Percentiles rank a stretch among this genome's conserved stretches.
phyloP scores from a whole-genome alignment of 2,888 invertebrate species.

The Drosophila neutralis region DNA sequence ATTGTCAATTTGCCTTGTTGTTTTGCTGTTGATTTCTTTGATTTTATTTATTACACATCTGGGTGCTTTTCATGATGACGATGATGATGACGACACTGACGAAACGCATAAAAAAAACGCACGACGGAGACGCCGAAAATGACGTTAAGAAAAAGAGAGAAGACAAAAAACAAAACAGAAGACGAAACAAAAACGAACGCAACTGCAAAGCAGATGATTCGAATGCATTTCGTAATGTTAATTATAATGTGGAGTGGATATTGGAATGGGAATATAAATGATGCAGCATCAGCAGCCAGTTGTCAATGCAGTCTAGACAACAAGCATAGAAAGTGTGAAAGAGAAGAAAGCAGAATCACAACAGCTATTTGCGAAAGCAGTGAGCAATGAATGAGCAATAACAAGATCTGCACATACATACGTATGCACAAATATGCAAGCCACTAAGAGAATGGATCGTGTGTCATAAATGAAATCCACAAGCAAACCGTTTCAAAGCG shows the following conservation, averaged over 20 bases:
- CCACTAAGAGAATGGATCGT: constrained; percentile 2
- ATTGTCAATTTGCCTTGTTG: constrained; percentile 35
- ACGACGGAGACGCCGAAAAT: constrained; percentile 20
- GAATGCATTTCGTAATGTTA: constrained; percentile 67
- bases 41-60: constrained; percentile 71
- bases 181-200: constrained; percentile 17
- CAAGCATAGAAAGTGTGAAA: constrained; percentile 14
- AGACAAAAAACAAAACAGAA: constrained; percentile 12
- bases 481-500: neutral
- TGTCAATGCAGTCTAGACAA: constrained; percentile 19
- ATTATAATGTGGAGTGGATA: constrained; percentile 30
- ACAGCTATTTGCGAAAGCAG: constrained; percentile 5
- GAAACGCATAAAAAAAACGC: neutral
- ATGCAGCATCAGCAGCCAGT: constrained; percentile 19
- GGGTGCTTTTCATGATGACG: constrained; percentile 43
- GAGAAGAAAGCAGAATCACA: neutral
- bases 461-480: neutral
- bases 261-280: constrained; percentile 21
- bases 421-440: neutral
- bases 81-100: constrained; percentile 10
- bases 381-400: neutral
- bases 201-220: constrained; percentile 46
- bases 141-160: constrained; percentile 25
- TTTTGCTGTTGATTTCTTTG: constrained; percentile 42
- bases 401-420: neutral